Conservation (phyloP, 2,888 invertebrate genomes). For the Latrodectus elegans region DNA sequence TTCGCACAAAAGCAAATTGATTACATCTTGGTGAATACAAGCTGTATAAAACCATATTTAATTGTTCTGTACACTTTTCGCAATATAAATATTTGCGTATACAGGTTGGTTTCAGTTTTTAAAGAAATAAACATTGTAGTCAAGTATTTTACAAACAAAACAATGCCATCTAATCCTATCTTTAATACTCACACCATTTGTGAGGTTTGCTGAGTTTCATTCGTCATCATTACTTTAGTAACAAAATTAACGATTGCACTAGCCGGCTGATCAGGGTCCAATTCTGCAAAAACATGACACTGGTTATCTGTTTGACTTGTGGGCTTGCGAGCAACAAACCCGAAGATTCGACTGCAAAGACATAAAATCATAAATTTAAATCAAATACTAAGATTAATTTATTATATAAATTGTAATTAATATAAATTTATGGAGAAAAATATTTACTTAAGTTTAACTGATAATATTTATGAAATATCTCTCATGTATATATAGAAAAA, state of each 20-base stretch:
- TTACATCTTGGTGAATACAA: constrained; percentile 44
- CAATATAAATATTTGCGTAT: constrained; percentile 24
- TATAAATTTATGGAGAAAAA: too few relatives aligned
- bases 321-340: constrained; percentile 93
- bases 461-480: too few relatives aligned
- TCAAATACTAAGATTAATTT: too few relatives aligned
- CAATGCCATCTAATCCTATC: background rate
- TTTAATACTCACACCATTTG: constrained; percentile 54
- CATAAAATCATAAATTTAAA: background rate
- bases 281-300: constrained; percentile 97
- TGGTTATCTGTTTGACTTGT: constrained; percentile 92
- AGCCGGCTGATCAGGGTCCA: constrained; percentile 94
- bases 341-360: constrained; percentile 87
- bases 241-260: constrained; percentile 80
- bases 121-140: background rate
- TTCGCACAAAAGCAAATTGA: constrained; percentile 57
- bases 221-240: constrained; percentile 82
- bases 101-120: background rate
- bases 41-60: constrained; percentile 44
- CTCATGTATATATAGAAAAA: too few relatives aligned
- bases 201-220: constrained; percentile 42
- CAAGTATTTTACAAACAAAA: background rate
- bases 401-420: too few relatives aligned
- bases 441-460: too few relatives aligned
- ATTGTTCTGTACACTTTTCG: constrained; percentile 32